Conservation (phyloP, 2,797 vertebrate genomes). For the Syncerus caffer region DNA sequence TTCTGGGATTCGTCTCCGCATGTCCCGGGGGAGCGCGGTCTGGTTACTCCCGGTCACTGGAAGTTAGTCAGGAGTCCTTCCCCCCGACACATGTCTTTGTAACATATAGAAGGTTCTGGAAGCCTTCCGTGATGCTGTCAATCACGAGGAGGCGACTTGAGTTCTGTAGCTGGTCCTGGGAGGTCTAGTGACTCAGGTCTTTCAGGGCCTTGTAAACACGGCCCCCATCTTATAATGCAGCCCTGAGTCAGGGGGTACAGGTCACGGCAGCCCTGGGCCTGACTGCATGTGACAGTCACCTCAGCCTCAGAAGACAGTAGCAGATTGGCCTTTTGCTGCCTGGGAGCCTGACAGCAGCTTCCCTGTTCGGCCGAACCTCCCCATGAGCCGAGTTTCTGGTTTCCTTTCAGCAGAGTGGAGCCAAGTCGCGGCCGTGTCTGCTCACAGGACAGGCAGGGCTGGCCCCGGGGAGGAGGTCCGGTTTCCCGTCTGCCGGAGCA, state of each 20-base stretch:
- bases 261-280: background rate
- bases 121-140: background rate
- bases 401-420: background rate
- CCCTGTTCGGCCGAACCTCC: background rate
- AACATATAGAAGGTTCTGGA: background rate
- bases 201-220: background rate
- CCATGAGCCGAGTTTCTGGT: background rate
- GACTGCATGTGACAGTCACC: background rate
- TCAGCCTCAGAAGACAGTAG: rapidly evolving
- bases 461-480: background rate
- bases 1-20: background rate
- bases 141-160: background rate
- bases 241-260: background rate
- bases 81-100: background rate
- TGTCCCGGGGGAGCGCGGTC: background rate
- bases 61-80: background rate
- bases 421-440: background rate
- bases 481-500: background rate
- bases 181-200: background rate
- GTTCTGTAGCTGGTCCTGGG: background rate
- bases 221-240: background rate
- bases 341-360: background rate
- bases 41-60: background rate
- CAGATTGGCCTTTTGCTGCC: background rate
- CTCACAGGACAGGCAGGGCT: background rate